Base-by-base conservation (phyloP, 2,888 invertebrate species). In the Abrostola triplasia region DNA sequence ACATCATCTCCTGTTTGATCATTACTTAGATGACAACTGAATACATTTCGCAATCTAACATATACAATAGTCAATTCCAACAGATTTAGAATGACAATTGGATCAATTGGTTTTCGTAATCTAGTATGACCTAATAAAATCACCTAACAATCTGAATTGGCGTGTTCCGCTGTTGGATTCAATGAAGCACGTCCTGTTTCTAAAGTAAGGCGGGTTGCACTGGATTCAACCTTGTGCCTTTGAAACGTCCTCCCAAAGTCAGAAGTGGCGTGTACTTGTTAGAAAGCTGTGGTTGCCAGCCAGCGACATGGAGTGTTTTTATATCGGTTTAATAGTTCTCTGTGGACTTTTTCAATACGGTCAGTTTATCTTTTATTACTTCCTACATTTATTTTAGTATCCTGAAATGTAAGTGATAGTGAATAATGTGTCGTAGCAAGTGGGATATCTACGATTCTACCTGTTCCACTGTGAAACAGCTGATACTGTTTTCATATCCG, bases 321-420 rank as follows among this genome's bases (percentile, higher is more conserved):
- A 51, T 55, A 68, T 82, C 57, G 71, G 70, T 65, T 55, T 87
- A 10, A 65, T 89, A 35, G 64, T 86, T 40, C 73, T 91, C 37
- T 84, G 82, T 64, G 90, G 88, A 74, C 77, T 89, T 36, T 71
- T 90, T 44, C 63, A 83, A 59, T 84, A 84, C 77, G 91, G 91
- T 92, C 77, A 83, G 91, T 89, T 62, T 53, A 38, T 53, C 55
- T 55, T 59, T 75, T 69, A 64, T 64, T 69, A 52, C 40, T 53
- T 69, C 42, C 40, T 59, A 44, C 13, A 6, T 55, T 50, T 61
- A 62, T 70, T 65, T 57, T 66, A 8, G 54, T 70, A 13, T 51
- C 54, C 36, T 49, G 6, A 51, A 48, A 56, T 52, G 40, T 40
- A 35, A 40, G 37, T 40, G 36, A 42, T 36, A 42, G 9, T 47